These are phyloP conservation scores for Lasaia peninsularis DNA, from an alignment of 1,140 invertebrate genomes.

Conservation along the genomic window DNA sequence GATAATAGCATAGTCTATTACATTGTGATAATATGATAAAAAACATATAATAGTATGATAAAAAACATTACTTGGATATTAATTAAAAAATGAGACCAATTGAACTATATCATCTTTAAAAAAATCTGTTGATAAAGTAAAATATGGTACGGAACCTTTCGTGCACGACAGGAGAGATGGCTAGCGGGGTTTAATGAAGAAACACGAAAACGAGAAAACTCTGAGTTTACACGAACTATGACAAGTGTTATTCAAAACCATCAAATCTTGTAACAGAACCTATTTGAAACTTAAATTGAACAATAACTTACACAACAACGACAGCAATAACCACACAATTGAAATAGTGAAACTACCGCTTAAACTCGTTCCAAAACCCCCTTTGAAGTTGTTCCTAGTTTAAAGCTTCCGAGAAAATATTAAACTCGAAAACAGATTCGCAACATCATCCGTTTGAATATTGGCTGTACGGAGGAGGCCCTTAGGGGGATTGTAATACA, in stretches of 20 bases:
- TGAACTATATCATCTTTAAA: too few relatives aligned
- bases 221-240: too few relatives aligned
- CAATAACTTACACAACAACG: conserved; percentile 36
- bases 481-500: conserved; percentile 61
- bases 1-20: too few relatives aligned
- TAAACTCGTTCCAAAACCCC: conserved; percentile 8
- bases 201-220: too few relatives aligned
- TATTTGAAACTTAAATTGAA: conserved; percentile 33
- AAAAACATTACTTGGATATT: too few relatives aligned
- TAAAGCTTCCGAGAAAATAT: conserved; percentile 29
- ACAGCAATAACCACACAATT: conserved; percentile 33
- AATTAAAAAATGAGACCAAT: too few relatives aligned
- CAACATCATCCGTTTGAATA: conserved; percentile 61
- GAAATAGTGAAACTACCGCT: conserved; percentile 21
- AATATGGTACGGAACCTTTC: too few relatives aligned
- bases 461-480: conserved; percentile 58
- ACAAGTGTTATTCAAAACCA: neutral
- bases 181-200: too few relatives aligned
- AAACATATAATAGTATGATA: too few relatives aligned
- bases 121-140: too few relatives aligned
- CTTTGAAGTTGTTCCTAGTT: conserved; percentile 10
- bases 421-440: conserved; percentile 56
- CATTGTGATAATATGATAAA: too few relatives aligned
- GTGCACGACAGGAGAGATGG: too few relatives aligned
- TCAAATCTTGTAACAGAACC: conserved; percentile 17